phyloP scores from a whole-genome alignment of 92 coral and sea anemone species.

The Actinostola sp. region DNA sequence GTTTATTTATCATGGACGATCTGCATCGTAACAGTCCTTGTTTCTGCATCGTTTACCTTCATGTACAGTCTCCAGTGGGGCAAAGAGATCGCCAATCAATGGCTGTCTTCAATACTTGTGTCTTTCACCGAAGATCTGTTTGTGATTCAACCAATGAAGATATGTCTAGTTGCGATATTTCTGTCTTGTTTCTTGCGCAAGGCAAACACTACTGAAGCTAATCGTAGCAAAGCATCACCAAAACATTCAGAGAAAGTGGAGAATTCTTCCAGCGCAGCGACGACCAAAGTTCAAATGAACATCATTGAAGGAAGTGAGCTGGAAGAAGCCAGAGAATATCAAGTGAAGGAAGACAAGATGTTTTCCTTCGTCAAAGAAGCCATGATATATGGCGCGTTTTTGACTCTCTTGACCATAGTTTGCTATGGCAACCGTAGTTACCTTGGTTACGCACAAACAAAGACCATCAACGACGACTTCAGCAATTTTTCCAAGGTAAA shows the following conservation, averaged over 20 bases:
- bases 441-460: slow-evolving; percentile 71
- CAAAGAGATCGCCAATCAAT: slow-evolving; percentile 73
- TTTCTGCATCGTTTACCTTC: slow-evolving; percentile 74
- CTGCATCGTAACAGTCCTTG: slow-evolving; percentile 58
- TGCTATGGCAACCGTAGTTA: slow-evolving; percentile 76
- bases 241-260: neutral
- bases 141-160: slow-evolving; percentile 79
- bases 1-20: slow-evolving; percentile 75
- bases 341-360: slow-evolving; percentile 72
- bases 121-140: slow-evolving; percentile 81
- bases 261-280: neutral
- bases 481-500: slow-evolving; percentile 73
- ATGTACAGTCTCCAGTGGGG: slow-evolving; percentile 87
- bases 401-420: slow-evolving; percentile 53
- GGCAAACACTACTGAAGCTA: neutral
- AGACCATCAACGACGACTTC: slow-evolving; percentile 54
- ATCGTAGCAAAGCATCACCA: neutral
- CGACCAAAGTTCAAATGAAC: slow-evolving; percentile 6
- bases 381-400: slow-evolving; percentile 46
- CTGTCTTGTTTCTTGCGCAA: slow-evolving; percentile 49
- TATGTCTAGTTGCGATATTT: slow-evolving; percentile 67
- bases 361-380: slow-evolving; percentile 60
- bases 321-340: slow-evolving; percentile 54
- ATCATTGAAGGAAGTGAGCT: slow-evolving; percentile 45
- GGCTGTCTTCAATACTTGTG: slow-evolving; percentile 85